Base-by-base conservation (phyloP, 2,797 vertebrate genomes). In the Leptatherina wallacei region DNA sequence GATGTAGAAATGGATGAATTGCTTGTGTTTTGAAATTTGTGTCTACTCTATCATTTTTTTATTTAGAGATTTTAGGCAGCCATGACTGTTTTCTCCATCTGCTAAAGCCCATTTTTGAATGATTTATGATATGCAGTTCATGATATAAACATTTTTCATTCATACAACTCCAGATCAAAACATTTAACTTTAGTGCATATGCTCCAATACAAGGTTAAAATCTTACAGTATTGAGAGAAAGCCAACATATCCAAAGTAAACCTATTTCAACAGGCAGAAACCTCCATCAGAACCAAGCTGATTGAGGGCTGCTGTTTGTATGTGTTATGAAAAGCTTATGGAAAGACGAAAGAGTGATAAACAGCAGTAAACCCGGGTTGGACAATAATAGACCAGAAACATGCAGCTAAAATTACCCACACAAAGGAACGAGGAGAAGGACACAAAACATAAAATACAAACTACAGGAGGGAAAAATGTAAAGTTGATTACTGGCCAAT, bases 21-120 rank as follows among this genome's bases (percentile, higher is more conserved):
- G 40, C 65, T 65, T 40, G 22, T 75, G 52, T 10, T 61, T 10
- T 35, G 24, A 68, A n/a, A 35, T 58, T 35, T 18, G 49, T 10
- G 22, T 40, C 20, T 16, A 4, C 20, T 49, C 20, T 16, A 22
- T 30, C 42, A n/a, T n/a, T n/a, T n/a, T n/a, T 24, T 8, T 56
- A n/a, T 47, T 30, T 32, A 30, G 16, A 16, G 8, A 27, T 36
- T 20, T 69, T 0, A n/a, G n/a, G n/a, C n/a, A n/a, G n/a, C n/a
- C 6, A 42, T 8, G 9, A n/a, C 32, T 32, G 8, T 51, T 20
- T 69, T 0, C 29, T 18, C 9, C 14, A 10, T 30, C 56, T 20
- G 56, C 30, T 10, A 20, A 38, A 16, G 4, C n/a, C 52, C 36
- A 30, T 29, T 12, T 30, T 6, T 54, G 8, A 24, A 32, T 24